A percentile compares a stretch with the other conserved stretches of the same genome.
These are phyloP conservation scores for Phalacrocorax pelagicus DNA, from an alignment of 2,113 vertebrate species.

Conservation along the genomic window DNA sequence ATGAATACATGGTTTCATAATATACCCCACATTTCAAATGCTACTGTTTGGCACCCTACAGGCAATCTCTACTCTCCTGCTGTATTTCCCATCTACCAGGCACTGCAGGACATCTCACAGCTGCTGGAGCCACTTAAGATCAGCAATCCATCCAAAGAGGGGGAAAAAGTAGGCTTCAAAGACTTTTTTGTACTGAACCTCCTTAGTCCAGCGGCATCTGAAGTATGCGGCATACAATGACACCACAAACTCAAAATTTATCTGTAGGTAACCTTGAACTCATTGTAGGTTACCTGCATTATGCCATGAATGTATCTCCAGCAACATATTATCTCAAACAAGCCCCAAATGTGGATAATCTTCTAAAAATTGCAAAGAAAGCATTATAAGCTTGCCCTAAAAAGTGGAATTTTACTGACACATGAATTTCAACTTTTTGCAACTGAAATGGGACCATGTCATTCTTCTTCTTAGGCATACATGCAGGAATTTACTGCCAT, in stretches of 20 bases:
- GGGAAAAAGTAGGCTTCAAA: neutral
- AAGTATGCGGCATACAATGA: neutral
- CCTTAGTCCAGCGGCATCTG: neutral
- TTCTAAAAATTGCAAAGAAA: neutral
- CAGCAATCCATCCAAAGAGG: neutral
- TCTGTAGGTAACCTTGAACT: neutral
- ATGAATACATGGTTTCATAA: neutral
- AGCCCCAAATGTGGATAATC: neutral
- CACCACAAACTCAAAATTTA: neutral
- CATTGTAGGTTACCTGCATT: neutral
- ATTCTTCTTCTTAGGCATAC: neutral
- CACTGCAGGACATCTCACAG: neutral
- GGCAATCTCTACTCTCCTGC: neutral
- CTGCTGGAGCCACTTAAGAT: neutral
- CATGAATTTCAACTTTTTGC: neutral
- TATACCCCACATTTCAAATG: neutral
- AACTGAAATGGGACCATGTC: neutral
- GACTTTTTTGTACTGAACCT: neutral
- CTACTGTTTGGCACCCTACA: neutral
- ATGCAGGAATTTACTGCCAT: neutral
- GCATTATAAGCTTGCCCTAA: neutral
- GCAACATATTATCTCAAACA: neutral
- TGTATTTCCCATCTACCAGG: neutral
- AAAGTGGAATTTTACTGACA: neutral
- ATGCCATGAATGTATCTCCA: too few relatives aligned